Evolutionary conservation across 2,888 invertebrate genomes (phyloP), one percentile per base, ranked within the genome.

Genomic region (Psococerastis gibbosa): DNA sequence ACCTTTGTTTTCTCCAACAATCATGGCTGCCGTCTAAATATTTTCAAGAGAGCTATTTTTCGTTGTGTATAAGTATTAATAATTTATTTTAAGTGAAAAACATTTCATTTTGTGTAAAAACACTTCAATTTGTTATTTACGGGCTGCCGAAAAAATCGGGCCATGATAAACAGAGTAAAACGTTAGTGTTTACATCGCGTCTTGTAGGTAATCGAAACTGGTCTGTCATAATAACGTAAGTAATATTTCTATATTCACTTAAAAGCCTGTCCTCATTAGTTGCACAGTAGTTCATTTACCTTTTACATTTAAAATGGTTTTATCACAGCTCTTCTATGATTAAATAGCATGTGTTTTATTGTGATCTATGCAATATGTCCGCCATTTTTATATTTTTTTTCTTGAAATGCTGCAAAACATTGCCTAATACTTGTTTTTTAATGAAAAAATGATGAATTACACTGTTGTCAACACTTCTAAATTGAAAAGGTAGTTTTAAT

Each of bases 1-100:
- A 38, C 38, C 38, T 38, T 38, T 38, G 38, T 38, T 38, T 38
- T 38, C n/a, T 38, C 38, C 22, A 38, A 38, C 17, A 38, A 38
- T 20, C 22, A 38, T 38, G 38, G 38, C 38, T 15, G 18, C 38
- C 38, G 22, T 38, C 38, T 38, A 38, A 38, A 38, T 38, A 38
- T 38, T 38, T 38, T 38, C 20, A 17, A 33, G 33, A 17, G 33
- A 16, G 33, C n/a, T n/a, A n/a, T n/a, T n/a, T n/a, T n/a, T n/a
- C n/a, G n/a, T n/a, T n/a, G n/a, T n/a, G n/a, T n/a, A n/a, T n/a
- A n/a, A n/a, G n/a, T n/a, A n/a, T n/a, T n/a, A n/a, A n/a, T n/a
- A n/a, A n/a, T n/a, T n/a, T n/a, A n/a, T n/a, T n/a, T n/a, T n/a
- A n/a, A n/a, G n/a, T n/a, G n/a, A n/a, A 11, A 27, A 27, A 9